A percentile compares a stretch with the other conserved stretches of the same genome.
These are phyloP conservation scores for Lepidothrix coronata DNA, from an alignment of 2,113 vertebrate species.

Conservation along the genomic window DNA sequence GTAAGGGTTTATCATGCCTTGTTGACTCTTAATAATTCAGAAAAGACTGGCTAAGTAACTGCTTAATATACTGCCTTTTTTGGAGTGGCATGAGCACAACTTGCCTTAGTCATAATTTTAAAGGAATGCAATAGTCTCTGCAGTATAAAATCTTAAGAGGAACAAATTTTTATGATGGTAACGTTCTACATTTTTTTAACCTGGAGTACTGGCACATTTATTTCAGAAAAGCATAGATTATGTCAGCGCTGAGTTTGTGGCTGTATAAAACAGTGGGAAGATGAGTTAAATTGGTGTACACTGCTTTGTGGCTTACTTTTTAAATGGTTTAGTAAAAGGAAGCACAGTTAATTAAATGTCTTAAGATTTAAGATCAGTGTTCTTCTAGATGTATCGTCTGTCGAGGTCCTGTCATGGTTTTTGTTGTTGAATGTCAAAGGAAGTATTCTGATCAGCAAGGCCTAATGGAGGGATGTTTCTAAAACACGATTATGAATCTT, in stretches of 20 bases:
- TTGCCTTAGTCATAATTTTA: conserved; percentile 6
- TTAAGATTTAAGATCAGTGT: not conserved
- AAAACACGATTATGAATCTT: not conserved
- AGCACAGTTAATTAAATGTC: not conserved
- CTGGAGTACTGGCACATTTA: not conserved
- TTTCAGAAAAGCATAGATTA: conserved; percentile 7
- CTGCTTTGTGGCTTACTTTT: conserved; percentile 38
- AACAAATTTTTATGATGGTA: not conserved
- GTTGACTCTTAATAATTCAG: not conserved
- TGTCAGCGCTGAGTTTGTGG: not conserved
- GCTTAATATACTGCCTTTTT: conserved; percentile 8
- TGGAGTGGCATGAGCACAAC: not conserved
- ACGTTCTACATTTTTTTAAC: not conserved
- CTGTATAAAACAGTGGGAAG: conserved; percentile 19
- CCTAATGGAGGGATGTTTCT: not conserved
- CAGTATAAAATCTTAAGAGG: not conserved
- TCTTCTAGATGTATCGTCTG: not conserved
- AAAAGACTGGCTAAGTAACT: not conserved
- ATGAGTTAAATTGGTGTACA: not conserved
- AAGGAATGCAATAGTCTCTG: not conserved
- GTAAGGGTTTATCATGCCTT: not conserved
- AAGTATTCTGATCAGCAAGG: not conserved
- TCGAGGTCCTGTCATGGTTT: not conserved
- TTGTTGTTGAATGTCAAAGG: not conserved
- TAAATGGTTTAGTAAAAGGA: not conserved